phyloP scores from a whole-genome alignment of 2,113 vertebrate genomes.

The Bucco capensis region DNA sequence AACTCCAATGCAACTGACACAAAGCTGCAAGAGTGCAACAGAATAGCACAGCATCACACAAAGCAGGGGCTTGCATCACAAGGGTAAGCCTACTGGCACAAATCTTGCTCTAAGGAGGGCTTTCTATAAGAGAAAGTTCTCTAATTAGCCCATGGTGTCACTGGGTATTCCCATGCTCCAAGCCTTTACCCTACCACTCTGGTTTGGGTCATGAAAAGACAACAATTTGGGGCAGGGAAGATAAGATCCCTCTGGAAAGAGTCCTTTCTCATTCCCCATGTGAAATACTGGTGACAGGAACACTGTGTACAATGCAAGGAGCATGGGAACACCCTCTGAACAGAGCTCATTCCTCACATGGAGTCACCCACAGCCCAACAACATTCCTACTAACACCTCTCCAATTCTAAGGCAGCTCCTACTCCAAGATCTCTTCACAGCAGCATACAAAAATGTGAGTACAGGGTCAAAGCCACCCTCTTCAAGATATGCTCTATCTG shows the following conservation, averaged over 20 bases:
- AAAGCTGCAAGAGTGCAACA: background rate
- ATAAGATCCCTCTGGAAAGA: background rate
- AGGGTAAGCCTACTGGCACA: background rate
- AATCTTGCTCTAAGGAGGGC: background rate
- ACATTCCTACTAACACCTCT: background rate
- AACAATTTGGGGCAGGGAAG: background rate
- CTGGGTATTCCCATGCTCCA: background rate
- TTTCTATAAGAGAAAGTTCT: background rate
- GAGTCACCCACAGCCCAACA: background rate
- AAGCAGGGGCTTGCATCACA: background rate
- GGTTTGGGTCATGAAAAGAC: fast-evolving
- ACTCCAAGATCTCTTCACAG: background rate
- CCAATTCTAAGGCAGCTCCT: background rate
- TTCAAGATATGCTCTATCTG: background rate
- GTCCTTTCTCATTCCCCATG: background rate
- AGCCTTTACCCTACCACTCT: background rate
- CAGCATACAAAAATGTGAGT: background rate
- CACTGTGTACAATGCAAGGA: fast-evolving
- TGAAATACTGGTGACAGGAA: background rate
- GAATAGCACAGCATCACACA: background rate
- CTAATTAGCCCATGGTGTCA: background rate
- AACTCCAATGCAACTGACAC: background rate
- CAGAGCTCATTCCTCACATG: background rate
- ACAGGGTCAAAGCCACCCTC: background rate
- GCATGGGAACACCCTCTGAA: background rate